Evolutionary conservation across 2,113 vertebrate species (phyloP).

Genomic region (Melanocharis versteri): DNA sequence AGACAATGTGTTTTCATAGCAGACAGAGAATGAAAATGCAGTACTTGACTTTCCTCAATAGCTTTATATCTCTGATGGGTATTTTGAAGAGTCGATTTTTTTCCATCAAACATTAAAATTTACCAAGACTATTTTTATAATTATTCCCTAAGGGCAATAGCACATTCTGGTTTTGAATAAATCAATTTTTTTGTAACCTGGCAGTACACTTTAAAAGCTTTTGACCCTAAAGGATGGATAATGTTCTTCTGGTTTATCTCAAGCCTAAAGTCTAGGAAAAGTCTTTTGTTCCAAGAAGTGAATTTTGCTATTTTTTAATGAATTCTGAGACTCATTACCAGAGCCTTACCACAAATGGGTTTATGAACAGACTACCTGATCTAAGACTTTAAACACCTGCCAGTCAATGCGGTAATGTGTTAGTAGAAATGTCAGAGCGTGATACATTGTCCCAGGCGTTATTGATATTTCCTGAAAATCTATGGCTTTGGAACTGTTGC

Average conservation of each 20-base stretch:
- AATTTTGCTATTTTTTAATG: neutral
- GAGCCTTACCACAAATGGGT: neutral
- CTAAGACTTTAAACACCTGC: neutral
- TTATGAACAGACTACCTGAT: neutral
- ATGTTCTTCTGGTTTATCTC: neutral
- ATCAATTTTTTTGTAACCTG: neutral
- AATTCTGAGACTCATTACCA: neutral
- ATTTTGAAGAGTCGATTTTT: rapidly evolving
- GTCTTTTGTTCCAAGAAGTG: neutral
- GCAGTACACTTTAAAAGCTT: neutral
- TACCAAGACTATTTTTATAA: neutral
- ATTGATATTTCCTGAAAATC: neutral
- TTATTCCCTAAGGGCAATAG: neutral
- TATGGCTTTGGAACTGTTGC: neutral
- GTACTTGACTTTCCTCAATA: neutral
- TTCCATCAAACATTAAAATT: neutral
- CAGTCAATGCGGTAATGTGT: neutral
- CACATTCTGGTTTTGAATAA: neutral
- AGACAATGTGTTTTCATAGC: neutral
- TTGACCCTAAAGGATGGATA: neutral
- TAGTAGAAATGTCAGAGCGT: neutral
- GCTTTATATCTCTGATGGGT: neutral
- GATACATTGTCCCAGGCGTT: neutral
- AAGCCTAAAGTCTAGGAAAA: neutral
- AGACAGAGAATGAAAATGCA: neutral